Base-by-base conservation (phyloP, 2,888 invertebrate species). In the Pammene aurita region DNA sequence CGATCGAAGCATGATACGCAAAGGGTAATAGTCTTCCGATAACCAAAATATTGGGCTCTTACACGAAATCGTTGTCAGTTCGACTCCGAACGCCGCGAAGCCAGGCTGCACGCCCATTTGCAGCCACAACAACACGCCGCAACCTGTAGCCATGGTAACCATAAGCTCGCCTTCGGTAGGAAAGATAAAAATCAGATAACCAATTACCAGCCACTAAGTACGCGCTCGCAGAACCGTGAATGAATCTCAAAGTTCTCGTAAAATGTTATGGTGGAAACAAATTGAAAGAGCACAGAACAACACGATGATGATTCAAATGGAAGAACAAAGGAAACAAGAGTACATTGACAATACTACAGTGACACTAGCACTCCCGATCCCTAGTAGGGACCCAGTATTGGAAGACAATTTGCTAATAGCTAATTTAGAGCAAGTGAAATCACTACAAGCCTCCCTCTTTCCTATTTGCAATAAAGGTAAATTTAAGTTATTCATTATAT, bases 381-480 rank as follows among this genome's bases (percentile, higher is more conserved):
- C 38, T 14, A 81, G 83, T 26, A 87, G 87, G 76, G 85, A 89
- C 74, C 88, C 88, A 57, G 83, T 89, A 70, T 78, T 90, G 71
- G 86, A 88, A 78, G 89, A 91, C 73, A 87, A 89, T 80, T 79
- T 90, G 64, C 82, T 91, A 72, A 83, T 90, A 78, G 84, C 90
- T 44, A 89, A 89, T 79, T 75, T 91, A 81, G 89, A 93, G 75
- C 93, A 91, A 84, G 95, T 96, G 48, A 94, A 93, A 84, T 93
- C 94, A 69, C 90, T 96, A 70, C 96, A 96, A 84, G 94, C 95
- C 58, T 92, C 94, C 62, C 86, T 96, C 68, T 96, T 96, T 84
- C 95, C 95, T 58, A 92, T 93, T 78, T 93, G 88, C 77, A 88
- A 85, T 74, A 93, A 88, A 93, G 93, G 93, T 93, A 90, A 85